Conservation (phyloP, 2,888 invertebrate species). For the Tuberolachnus salignus region DNA sequence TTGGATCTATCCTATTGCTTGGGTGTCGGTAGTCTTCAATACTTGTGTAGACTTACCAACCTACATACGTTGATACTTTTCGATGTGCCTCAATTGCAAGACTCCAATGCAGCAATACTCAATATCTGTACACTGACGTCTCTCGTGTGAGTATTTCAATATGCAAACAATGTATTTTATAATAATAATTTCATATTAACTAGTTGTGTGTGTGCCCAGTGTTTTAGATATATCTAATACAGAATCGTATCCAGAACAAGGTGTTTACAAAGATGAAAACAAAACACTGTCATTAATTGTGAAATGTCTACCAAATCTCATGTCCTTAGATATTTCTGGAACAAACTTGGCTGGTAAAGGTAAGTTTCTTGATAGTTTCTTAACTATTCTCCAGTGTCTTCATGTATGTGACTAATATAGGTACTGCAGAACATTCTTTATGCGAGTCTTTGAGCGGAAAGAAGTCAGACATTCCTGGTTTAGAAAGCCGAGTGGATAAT, state of each 20-base stretch:
- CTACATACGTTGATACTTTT: slow-evolving; percentile 57
- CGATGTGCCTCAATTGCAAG: slow-evolving; percentile 53
- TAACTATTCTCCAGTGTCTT: background rate
- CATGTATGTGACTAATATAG: slow-evolving; percentile 28
- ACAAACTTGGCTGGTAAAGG: slow-evolving; percentile 92
- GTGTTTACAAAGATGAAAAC: slow-evolving; percentile 78
- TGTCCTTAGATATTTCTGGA: slow-evolving; percentile 91
- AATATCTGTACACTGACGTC: slow-evolving; percentile 47
- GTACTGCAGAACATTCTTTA: slow-evolving; percentile 54
- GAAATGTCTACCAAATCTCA: slow-evolving; percentile 74
- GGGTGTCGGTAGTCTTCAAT: slow-evolving; percentile 45
- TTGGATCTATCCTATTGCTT: slow-evolving; percentile 57
- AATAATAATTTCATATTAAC: background rate
- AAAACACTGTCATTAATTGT: slow-evolving; percentile 75
- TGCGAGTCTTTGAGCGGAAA: slow-evolving; percentile 51
- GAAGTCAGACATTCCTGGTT: slow-evolving; percentile 81
- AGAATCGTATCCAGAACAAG: slow-evolving; percentile 68
- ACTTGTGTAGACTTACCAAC: slow-evolving; percentile 38
- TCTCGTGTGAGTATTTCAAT: slow-evolving; percentile 61
- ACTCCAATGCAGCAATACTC: slow-evolving; percentile 34
- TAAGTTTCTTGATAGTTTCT: slow-evolving; percentile 60
- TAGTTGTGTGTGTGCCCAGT: slow-evolving; percentile 63
- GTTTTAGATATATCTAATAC: slow-evolving; percentile 86
- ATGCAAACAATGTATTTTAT: slow-evolving; percentile 59
- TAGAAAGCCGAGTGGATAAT: slow-evolving; percentile 75